phyloP scores from a whole-genome alignment of 1,140 invertebrate species.

The Harpegnathos saltator region DNA sequence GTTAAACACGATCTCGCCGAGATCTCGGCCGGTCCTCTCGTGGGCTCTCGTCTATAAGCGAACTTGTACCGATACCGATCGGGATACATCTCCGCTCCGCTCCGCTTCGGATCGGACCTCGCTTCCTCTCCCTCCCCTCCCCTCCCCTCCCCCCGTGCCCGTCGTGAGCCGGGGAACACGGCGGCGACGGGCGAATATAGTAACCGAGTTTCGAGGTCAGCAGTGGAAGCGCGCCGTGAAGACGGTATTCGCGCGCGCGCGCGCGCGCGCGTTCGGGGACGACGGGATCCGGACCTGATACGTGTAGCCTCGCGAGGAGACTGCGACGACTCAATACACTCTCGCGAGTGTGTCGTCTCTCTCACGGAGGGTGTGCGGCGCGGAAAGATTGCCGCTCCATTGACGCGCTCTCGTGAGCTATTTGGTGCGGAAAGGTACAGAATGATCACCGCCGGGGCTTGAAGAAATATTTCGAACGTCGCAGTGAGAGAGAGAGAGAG shows the following conservation, averaged over 20 bases:
- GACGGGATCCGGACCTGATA: background rate
- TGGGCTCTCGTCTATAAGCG: conserved; percentile 32
- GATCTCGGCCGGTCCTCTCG: conserved; percentile 16
- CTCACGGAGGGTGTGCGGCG: conserved; percentile 24
- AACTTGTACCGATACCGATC: conserved; percentile 40
- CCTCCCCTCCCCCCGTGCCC: background rate
- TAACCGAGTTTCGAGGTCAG: conserved; percentile 51
- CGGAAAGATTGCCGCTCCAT: conserved; percentile 41
- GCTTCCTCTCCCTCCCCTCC: no score
- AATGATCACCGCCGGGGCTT: background rate
- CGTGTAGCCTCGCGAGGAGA: background rate
- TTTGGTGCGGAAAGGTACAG: background rate
- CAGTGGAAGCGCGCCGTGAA: conserved; percentile 32
- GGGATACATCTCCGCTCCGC: conserved; percentile 36
- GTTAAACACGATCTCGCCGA: conserved; percentile 52
- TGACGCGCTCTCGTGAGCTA: conserved; percentile 23
- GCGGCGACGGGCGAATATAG: conserved; percentile 36
- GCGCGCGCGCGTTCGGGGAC: conserved; percentile 15
- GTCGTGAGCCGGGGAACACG: conserved; percentile 19
- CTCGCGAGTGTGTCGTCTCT: conserved; percentile 50
- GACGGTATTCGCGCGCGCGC: conserved; percentile 22
- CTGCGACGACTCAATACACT: conserved; percentile 31
- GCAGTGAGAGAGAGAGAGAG: no score
- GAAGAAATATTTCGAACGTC: background rate
- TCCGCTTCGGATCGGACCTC: no score